These are phyloP conservation scores for Sipha flava DNA, from an alignment of 1,140 invertebrate species.

Conservation along the genomic window DNA sequence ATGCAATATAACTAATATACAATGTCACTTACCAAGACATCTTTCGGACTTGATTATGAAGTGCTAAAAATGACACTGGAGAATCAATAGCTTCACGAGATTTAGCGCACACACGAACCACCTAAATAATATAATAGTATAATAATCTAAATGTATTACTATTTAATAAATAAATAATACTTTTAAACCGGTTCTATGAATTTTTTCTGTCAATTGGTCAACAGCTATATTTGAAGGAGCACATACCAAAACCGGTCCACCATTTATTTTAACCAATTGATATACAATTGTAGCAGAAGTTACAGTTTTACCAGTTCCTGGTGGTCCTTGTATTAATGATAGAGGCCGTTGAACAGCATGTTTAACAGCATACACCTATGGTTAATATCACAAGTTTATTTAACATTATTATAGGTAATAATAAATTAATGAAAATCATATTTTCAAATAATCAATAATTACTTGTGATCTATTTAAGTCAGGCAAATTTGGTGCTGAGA, in stretches of 20 bases:
- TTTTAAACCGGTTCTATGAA: conserved; percentile 94
- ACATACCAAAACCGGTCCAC: conserved; percentile 92
- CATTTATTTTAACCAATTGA: conserved; percentile 89
- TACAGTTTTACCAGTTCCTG: conserved; percentile 95
- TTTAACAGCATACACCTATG: conserved; percentile 93
- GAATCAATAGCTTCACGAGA: conserved; percentile 97
- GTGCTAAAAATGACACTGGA: conserved; percentile 89
- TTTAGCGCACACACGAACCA: conserved; percentile 94
- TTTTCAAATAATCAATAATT: conserved; percentile 4
- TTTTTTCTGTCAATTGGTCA: conserved; percentile 97
- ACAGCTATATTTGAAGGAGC: conserved; percentile 99
- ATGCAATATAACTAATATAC: background rate
- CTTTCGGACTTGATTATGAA: conserved; percentile 95
- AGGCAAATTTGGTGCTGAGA: conserved; percentile 92
- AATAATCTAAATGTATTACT: background rate
- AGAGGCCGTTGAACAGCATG: conserved; percentile 94
- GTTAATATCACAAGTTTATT: conserved; percentile 23
- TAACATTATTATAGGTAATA: background rate
- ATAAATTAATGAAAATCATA: background rate
- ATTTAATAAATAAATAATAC: conserved; percentile 14
- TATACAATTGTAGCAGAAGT: conserved; percentile 99
- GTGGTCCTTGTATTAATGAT: conserved; percentile 80
- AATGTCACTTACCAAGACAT: conserved; percentile 57
- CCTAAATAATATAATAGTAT: conserved; percentile 42
- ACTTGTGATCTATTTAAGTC: conserved; percentile 92